Base-by-base conservation (phyloP, 2,888 invertebrate species). In the Volucella zonaria region DNA sequence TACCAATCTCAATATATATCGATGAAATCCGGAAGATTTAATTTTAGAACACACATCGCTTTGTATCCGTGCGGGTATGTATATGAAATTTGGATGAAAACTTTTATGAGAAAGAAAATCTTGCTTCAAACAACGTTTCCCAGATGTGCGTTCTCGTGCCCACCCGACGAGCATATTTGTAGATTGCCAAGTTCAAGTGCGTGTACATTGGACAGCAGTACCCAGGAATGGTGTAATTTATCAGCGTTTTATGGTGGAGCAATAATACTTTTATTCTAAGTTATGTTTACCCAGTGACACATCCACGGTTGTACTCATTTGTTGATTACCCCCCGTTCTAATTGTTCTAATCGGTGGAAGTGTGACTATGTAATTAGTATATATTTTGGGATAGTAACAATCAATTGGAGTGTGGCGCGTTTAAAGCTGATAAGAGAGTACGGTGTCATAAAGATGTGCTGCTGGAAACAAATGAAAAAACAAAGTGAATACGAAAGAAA, bases 151-250 rank as follows among this genome's bases (percentile, higher is more conserved):
- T 47, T 12, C 31, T 14, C 14, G 42, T 11, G 14, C 18, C 11
- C 59, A 42, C 15, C 2, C 31, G 2, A 6, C 6, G 31, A 31
- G 6, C 31, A 31, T 31, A 31, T 6, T 31, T 31, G 31, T 31
- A 31, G 31, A 31, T 31, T 42, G 52, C 43, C 73, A 73, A 73
- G 73, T 73, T 73, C 73, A 62, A 62, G 62, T 52, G 8, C 11
- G 49, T 42, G 18, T 23, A 40, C 42, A 14, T 59, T 18, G 40
- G 40, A 12, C 9, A 3, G 31, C 4, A 12, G 42, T 43, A 58
- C 18, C 58, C n/a, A 47, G 40, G 31, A 31, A 3, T 31, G 31
- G 59, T 59, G 40, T 8, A 2, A 14, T 42, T 49, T 61, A 23
- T 59, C 71, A 1, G 42, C n/a, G 31, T 9, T 73, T 62, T 52